Evolutionary conservation across 2,797 vertebrate species (phyloP).

Genomic region (Diplodus sargus): DNA sequence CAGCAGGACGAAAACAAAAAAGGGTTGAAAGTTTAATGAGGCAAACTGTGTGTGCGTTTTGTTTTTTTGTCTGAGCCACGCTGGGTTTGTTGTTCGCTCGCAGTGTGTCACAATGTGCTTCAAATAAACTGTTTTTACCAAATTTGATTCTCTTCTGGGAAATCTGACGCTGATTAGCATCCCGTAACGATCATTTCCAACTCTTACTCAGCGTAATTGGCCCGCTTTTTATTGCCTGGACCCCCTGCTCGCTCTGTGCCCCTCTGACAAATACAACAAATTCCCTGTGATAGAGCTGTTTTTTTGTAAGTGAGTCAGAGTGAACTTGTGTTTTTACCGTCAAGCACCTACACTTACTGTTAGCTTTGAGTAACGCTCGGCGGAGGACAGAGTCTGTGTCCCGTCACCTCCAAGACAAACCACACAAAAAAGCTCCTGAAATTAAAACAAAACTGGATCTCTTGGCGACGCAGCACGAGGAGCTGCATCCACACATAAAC

Average conservation of each 20-base stretch:
- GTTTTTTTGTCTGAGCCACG: background rate
- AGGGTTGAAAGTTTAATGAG: background rate
- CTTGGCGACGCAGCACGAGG: background rate
- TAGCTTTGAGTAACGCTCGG: no score
- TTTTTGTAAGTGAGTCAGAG: background rate
- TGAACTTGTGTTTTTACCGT: constrained; percentile 9
- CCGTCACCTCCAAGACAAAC: no score
- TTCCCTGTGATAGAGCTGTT: background rate
- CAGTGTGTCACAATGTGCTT: background rate
- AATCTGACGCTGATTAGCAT: constrained; percentile 13
- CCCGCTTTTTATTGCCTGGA: constrained; percentile 10
- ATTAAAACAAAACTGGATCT: no score
- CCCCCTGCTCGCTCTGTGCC: constrained; percentile 10
- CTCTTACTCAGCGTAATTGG: constrained; percentile 15
- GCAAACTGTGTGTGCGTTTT: background rate
- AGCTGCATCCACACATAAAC: constrained; percentile 15
- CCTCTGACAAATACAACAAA: background rate
- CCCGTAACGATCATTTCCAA: constrained; percentile 20
- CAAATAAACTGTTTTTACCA: background rate
- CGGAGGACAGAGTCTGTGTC: no score
- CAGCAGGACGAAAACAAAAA: background rate
- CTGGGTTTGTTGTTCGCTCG: constrained; percentile 20
- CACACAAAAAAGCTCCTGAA: no score
- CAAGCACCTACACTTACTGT: background rate
- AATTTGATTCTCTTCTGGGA: constrained; percentile 30